Conservation (phyloP, 64 coral and sea anemone species). For the Orbicella faveolata region DNA sequence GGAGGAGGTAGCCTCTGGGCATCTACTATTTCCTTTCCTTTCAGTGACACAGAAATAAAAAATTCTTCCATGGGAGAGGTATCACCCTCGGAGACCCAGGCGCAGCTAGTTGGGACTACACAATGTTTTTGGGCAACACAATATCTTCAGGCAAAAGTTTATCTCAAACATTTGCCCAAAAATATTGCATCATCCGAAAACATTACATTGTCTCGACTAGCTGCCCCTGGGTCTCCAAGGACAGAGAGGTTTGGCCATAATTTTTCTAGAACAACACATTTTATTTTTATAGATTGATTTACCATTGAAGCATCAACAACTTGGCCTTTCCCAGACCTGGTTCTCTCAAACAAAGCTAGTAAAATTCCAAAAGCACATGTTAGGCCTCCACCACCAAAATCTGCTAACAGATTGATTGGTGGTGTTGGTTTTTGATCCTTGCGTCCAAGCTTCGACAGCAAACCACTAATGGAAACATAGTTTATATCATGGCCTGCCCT, state of each 20-base stretch:
- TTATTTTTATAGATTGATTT: neutral
- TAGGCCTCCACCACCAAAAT: slow-evolving; percentile 93
- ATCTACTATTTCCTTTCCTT: too few species aligned
- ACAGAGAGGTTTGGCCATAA: too few species aligned
- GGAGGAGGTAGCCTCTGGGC: too few species aligned
- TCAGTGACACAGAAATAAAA: neutral
- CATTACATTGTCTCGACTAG: too few species aligned
- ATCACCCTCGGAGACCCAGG: neutral
- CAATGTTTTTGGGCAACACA: neutral
- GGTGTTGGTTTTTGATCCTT: slow-evolving; percentile 71
- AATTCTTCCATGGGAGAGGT: neutral
- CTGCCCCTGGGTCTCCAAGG: too few species aligned
- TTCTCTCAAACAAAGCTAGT: slow-evolving; percentile 88
- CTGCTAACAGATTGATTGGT: slow-evolving; percentile 86
- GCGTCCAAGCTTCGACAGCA: slow-evolving; percentile 84
- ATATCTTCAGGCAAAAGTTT: neutral
- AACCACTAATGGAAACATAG: slow-evolving; percentile 75
- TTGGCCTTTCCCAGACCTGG: slow-evolving; percentile 93
- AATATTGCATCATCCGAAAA: too few species aligned
- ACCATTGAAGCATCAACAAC: slow-evolving; percentile 96
- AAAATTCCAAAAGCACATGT: slow-evolving; percentile 88
- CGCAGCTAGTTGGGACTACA: neutral
- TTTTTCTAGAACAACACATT: neutral
- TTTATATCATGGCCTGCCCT: slow-evolving; percentile 95
- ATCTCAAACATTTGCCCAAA: too few species aligned